phyloP scores from a whole-genome alignment of 2,888 invertebrate species.

The Dione juno region DNA sequence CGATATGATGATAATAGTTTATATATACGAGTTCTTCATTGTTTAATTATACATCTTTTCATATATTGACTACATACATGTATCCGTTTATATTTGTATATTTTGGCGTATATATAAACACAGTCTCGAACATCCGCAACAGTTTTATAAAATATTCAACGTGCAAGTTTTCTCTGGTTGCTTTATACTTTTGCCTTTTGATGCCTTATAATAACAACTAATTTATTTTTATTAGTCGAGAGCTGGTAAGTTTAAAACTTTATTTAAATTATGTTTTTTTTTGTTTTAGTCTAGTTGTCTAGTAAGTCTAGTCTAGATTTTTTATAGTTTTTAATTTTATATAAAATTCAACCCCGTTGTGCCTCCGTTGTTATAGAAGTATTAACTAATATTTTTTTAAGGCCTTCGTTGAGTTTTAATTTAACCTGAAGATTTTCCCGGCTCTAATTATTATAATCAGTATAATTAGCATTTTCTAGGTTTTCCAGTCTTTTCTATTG shows the following conservation, averaged over 20 bases:
- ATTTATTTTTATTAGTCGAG: conserved; percentile 20
- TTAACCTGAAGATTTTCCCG: too few relatives aligned
- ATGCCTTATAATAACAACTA: conserved; percentile 6
- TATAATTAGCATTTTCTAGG: too few relatives aligned
- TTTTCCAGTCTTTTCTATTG: too few relatives aligned
- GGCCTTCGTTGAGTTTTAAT: too few relatives aligned
- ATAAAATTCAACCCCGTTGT: background rate
- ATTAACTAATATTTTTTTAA: too few relatives aligned
- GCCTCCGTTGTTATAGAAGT: too few relatives aligned
- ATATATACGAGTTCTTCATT: too few relatives aligned
- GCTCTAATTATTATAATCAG: too few relatives aligned
- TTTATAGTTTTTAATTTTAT: too few relatives aligned
- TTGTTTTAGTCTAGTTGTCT: background rate
- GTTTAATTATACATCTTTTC: too few relatives aligned
- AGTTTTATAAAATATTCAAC: background rate
- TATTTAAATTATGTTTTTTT: conserved; percentile 9
- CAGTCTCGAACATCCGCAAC: background rate
- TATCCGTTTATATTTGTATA: background rate
- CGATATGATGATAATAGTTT: too few relatives aligned
- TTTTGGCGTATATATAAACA: background rate
- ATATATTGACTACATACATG: too few relatives aligned
- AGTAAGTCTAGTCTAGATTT: background rate
- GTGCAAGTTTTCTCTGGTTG: background rate
- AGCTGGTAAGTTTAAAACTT: conserved; percentile 11
- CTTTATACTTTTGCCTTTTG: conserved; percentile 18